Evolutionary conservation across 2,888 invertebrate genomes (phyloP).

Genomic region (Caenorhabditis virilis): DNA sequence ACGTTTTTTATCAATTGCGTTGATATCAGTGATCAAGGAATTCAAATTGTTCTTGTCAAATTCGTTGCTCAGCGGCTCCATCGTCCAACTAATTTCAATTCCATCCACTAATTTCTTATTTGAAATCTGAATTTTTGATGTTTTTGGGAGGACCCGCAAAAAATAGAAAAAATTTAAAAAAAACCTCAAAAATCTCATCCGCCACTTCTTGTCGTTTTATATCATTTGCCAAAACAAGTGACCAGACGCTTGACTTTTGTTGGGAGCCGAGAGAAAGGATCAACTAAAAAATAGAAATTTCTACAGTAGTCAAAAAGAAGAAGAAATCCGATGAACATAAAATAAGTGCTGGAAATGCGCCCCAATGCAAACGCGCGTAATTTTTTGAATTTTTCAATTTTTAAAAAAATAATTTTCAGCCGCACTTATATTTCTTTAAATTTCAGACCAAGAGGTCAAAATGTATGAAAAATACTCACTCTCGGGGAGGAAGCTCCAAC

Average conservation of each 20-base stretch:
- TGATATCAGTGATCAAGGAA: slow-evolving; percentile 27
- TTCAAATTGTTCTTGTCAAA: slow-evolving; percentile 33
- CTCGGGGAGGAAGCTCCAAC: slow-evolving; percentile 12
- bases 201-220: slow-evolving; percentile 14
- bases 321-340: not conserved
- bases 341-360: no score
- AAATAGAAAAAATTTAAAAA: no score
- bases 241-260: slow-evolving; percentile 13
- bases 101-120: slow-evolving; percentile 23
- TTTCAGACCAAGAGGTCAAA: no score
- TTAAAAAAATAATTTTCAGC: no score
- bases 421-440: no score
- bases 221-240: slow-evolving; percentile 18
- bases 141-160: no score
- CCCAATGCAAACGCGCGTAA: no score
- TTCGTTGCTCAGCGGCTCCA: slow-evolving; percentile 21
- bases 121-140: no score
- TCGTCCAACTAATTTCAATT: slow-evolving; percentile 39
- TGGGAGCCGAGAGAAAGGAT: slow-evolving; percentile 24
- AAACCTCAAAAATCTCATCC: slow-evolving; percentile 10
- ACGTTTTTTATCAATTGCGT: not conserved
- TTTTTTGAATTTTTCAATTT: no score
- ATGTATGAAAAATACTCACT: no score
- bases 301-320: not conserved
- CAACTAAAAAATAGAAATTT: slow-evolving; percentile 8